These are phyloP conservation scores for Urechis unicinctus DNA, from an alignment of 2,888 invertebrate genomes.

Conservation along the genomic window DNA sequence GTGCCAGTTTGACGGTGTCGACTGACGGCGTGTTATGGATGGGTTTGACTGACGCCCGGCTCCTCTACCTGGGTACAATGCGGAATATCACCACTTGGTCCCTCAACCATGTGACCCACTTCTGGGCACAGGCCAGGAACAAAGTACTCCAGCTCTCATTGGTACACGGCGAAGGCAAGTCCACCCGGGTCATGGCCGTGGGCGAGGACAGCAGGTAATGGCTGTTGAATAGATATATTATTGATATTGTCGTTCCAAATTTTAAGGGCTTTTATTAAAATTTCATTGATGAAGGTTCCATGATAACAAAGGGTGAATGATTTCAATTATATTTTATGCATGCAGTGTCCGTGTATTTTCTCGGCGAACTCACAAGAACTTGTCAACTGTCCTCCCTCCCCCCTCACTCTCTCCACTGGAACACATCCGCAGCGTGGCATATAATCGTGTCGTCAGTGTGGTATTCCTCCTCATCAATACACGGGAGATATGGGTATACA, in stretches of 20 bases:
- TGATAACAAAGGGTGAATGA: no score
- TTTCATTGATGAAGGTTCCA: no score
- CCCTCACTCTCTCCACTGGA: slow-evolving; percentile 42
- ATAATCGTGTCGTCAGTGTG: slow-evolving; percentile 39
- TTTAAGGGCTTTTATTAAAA: no score
- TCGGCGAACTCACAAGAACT: slow-evolving; percentile 32
- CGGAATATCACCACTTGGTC: slow-evolving; percentile 40
- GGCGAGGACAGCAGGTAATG: slow-evolving; percentile 45
- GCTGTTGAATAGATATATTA: no score
- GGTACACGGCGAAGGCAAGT: slow-evolving; percentile 24
- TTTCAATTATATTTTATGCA: slow-evolving; percentile 4
- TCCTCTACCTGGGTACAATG: slow-evolving; percentile 39
- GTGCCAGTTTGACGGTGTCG: slow-evolving; percentile 23
- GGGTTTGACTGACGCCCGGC: slow-evolving; percentile 43
- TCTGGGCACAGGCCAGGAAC: slow-evolving; percentile 41
- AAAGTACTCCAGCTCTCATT: slow-evolving; percentile 17
- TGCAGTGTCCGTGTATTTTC: slow-evolving; percentile 42
- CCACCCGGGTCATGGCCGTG: slow-evolving; percentile 37
- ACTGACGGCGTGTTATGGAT: slow-evolving; percentile 41
- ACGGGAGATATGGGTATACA: slow-evolving; percentile 46
- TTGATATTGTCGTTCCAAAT: no score
- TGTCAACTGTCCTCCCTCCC: slow-evolving; percentile 45
- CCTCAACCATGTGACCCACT: slow-evolving; percentile 39
- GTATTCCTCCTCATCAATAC: slow-evolving; percentile 40
- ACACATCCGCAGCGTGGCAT: slow-evolving; percentile 35